phyloP scores from a whole-genome alignment of 2,113 vertebrate genomes.

The Peromyscus maniculatus region DNA sequence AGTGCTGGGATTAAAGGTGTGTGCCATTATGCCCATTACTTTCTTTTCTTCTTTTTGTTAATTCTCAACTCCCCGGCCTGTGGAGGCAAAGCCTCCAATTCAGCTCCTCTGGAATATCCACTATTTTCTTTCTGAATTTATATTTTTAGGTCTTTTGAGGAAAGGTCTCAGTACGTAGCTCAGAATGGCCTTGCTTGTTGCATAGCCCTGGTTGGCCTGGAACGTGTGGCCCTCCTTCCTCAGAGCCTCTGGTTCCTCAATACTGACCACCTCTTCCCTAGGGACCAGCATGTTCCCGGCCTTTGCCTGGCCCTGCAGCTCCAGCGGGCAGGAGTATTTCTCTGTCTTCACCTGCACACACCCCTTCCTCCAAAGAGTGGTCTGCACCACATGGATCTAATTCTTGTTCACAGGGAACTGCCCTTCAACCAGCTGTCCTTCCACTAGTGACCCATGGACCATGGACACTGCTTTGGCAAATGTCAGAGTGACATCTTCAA shows the following conservation, averaged over 20 bases:
- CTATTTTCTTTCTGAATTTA: neutral
- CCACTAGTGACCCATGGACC: neutral
- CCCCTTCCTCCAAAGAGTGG: neutral
- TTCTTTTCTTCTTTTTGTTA: neutral
- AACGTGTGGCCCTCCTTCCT: neutral
- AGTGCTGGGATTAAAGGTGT: neutral
- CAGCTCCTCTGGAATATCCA: neutral
- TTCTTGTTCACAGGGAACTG: neutral
- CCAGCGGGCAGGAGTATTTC: neutral
- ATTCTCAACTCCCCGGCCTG: neutral
- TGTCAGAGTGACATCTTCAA: neutral
- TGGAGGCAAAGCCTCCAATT: neutral
- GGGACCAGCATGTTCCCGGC: neutral
- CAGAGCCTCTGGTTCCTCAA: neutral
- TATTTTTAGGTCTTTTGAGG: neutral
- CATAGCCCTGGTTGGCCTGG: neutral
- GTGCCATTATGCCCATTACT: neutral
- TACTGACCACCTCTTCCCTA: neutral
- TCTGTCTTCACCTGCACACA: neutral
- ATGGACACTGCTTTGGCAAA: neutral
- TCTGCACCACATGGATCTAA: neutral
- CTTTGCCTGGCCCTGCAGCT: neutral
- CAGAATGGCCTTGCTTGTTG: neutral
- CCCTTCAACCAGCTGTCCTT: neutral
- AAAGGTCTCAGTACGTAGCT: neutral